Base-by-base conservation (phyloP, 1,140 invertebrate genomes). In the Tetragnatha versicolor region DNA sequence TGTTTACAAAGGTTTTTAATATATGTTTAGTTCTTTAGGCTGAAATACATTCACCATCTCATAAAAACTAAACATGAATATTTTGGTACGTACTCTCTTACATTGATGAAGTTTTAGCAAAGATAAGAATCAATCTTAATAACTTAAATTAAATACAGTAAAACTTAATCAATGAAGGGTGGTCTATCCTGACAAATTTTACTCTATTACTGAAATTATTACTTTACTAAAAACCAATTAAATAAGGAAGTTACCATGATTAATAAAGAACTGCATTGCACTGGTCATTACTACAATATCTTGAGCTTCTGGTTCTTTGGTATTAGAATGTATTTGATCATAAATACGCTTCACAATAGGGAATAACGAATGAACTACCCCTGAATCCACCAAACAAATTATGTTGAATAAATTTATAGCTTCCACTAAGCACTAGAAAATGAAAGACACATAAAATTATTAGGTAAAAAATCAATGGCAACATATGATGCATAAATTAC, bases 221-320 rank as follows among this genome's bases (percentile, higher is more conserved):
- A n/a, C n/a, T n/a, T n/a, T n/a, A n/a, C 5, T 1, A 55, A 0
- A 55, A 55, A 31, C 17, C 53, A 10, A 27, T 17, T 33, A n/a
- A 37, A 39, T 10, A 29, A 10, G 25, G 53, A 53, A 37, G 6
- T 42, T 69, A 79, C 76, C 76, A 69, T 79, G 76, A 69, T 79
- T 79, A 17, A 79, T 79, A 33, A 79, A 69, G 35, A 79, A 79
- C 35, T 69, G 63, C 76, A 79, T 79, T 29, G 63, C 45, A 35
- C 63, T 60, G 12, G 53, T 27, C 39, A 79, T 42, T n/a, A 79
- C 65, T 12, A 65, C 63, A 60, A 79, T 22, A 60, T 79, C 76
- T 79, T 79, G 63, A 14, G 58, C 76, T 47, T 58, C 63, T 31
- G 49, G 65, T 17, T 79, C 63, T 20, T 33, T 35, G 17, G 0